Evolutionary conservation across 2,113 vertebrate species (phyloP), one percentile per base, ranked within the genome.

Genomic region (Puntigrus tetrazona): DNA sequence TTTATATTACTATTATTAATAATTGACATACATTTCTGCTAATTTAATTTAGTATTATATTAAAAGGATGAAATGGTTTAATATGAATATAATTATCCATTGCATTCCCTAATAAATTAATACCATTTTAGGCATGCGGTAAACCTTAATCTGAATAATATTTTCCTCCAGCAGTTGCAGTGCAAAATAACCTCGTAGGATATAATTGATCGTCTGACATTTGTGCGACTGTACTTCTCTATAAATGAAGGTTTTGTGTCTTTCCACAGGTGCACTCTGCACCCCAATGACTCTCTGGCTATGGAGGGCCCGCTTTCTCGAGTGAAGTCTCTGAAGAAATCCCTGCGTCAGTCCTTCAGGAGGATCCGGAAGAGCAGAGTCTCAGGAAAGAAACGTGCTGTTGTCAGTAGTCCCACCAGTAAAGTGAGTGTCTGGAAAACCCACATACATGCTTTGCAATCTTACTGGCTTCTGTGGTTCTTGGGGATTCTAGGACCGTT

Each of bases 271-370:
- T 99, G 97, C 90, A 99, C 98, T 0, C 92, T 99, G 76, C 98
- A 99, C 87, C 97, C 98, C 79, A 99, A 97, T 0, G 98, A 99
- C 93, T 97, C 97, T 0, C 87, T 99, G 90, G 98, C 97, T 6
- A 98, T 99, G 97, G 98, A 99, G 88, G 98, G 97, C 0, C 97
- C 98, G 0, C 92, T 99, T 34, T 99, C 97, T 18, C 94, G 97
- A 0, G 97, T 99, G 22, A 99, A 99, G 89, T 99, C 97, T 29
- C 92, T 99, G 85, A 99, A 99, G 92, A 99, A 99, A 86, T 99
- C 97, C 0, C 90, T 99, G 84, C 94, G 97, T 0, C 97, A 99
- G 91, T 99, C 97, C 75, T 99, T 99, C 92, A 95, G 97, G 55
- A 95, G 97, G 70, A 99, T 99, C 91, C 96, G 97, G 31, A 99